Base-by-base conservation (phyloP, 1,140 invertebrate species). In the Dolichoris vasculosae region DNA sequence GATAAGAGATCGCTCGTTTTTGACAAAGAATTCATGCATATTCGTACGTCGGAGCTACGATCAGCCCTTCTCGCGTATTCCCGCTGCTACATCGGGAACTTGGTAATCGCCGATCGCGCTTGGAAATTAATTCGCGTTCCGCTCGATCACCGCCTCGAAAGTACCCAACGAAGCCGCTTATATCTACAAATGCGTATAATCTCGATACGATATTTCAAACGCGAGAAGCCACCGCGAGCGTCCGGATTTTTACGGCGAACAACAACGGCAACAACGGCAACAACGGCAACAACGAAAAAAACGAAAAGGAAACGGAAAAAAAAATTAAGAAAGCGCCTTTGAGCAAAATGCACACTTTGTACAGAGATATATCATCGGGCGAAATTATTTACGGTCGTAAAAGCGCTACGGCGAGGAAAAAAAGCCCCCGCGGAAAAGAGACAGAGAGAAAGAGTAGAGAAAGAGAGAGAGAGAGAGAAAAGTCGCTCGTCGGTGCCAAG, bases 311-410 rank as follows among this genome's bases (percentile, higher is more conserved):
- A n/a, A n/a, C n/a, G n/a, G n/a, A n/a, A n/a, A n/a, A n/a, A n/a
- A n/a, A n/a, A n/a, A n/a, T n/a, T n/a, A n/a, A n/a, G 30, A 69
- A 32, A 8, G 11, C 30, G 64, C 64, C 64, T 59, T 26, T 59
- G 55, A 59, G 48, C 48, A 51, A 51, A 51, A 51, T 51, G 48
- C 48, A 17, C 48, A 51, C 48, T 51, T 51, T 51, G 48, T 51
- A 51, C 48, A 17, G 55, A 59, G 23, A 38, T 69, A 69, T 38
- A 69, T 69, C 64, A 69, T 51, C 76, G 76, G 30, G 20, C 30
- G n/a, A 59, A 59, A 59, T 59, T 78, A 78, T 78, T 78, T 78
- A 78, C 51, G 76, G 76, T 32, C 76, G 76, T 51, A 38, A 78
- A 78, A 20, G 20, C 3, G 11, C 26, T 17, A 13, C 4, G 32